These are phyloP conservation scores for Sthenelais limicola DNA, from an alignment of 2,888 invertebrate species.

Conservation along the genomic window DNA sequence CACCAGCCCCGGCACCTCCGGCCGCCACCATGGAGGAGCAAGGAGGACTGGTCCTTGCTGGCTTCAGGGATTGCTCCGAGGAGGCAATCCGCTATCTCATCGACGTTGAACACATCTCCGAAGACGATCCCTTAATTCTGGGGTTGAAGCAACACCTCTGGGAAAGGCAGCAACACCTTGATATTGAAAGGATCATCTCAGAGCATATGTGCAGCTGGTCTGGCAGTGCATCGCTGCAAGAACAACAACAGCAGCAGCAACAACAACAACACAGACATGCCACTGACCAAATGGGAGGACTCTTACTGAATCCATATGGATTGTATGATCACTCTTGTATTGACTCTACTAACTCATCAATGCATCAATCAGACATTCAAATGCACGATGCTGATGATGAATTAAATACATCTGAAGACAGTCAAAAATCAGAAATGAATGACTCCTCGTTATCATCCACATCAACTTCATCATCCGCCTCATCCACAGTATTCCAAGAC, in stretches of 20 bases:
- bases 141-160: constrained; percentile 56
- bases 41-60: constrained; percentile 52
- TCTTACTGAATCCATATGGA: too few relatives aligned
- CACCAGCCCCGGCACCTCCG: constrained; percentile 40
- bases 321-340: too few relatives aligned
- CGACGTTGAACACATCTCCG: constrained; percentile 57
- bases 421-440: constrained; percentile 3
- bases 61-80: constrained; percentile 60
- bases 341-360: too few relatives aligned
- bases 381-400: too few relatives aligned
- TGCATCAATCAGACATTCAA: too few relatives aligned
- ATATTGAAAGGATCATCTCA: background rate
- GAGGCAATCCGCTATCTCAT: constrained; percentile 59
- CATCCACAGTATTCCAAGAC: too few relatives aligned
- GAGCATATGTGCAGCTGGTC: background rate
- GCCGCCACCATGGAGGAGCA: constrained; percentile 32
- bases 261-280: background rate
- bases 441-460: background rate
- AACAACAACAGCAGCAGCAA: background rate
- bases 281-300: too few relatives aligned
- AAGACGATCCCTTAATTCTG: constrained; percentile 56
- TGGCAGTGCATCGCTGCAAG: too few relatives aligned
- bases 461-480: too few relatives aligned
- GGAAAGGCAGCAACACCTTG: constrained; percentile 39
- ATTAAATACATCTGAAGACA: too few relatives aligned